These are phyloP conservation scores for Drosophila planitibia DNA, from an alignment of 2,888 invertebrate genomes.

Conservation along the genomic window DNA sequence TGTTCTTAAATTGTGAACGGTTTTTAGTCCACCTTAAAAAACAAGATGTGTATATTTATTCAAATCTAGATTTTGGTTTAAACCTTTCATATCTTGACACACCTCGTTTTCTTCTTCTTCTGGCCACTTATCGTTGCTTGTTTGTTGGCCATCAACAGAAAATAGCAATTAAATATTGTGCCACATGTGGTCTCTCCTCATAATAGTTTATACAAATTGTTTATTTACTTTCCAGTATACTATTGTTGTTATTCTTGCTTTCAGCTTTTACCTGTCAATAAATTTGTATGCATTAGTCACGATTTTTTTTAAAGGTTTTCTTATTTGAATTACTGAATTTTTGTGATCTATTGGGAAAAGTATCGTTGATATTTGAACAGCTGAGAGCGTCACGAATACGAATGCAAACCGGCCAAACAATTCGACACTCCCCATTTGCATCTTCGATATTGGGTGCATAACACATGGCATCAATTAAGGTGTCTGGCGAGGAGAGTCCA, in stretches of 20 bases:
- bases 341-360: conserved; percentile 21
- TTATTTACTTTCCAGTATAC: conserved; percentile 8
- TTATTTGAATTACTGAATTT: conserved; percentile 13
- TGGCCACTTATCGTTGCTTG: neutral
- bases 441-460: conserved; percentile 40
- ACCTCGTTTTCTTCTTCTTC: neutral
- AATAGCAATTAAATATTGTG: conserved; percentile 15
- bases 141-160: conserved; percentile 5
- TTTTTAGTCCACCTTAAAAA: neutral
- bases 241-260: conserved; percentile 6
- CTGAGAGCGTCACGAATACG: conserved; percentile 21
- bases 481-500: conserved; percentile 56
- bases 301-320: conserved; percentile 15
- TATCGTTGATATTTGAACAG: conserved; percentile 40
- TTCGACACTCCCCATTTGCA: conserved; percentile 59
- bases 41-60: neutral
- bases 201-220: conserved; percentile 27
- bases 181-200: conserved; percentile 11
- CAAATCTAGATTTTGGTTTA: neutral
- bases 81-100: neutral
- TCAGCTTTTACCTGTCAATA: conserved; percentile 21
- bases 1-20: neutral
- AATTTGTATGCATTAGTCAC: conserved; percentile 37
- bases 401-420: conserved; percentile 32
- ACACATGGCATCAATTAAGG: conserved; percentile 67